Base-by-base conservation (phyloP, 2,888 invertebrate genomes). In the Anoncus sp. region DNA sequence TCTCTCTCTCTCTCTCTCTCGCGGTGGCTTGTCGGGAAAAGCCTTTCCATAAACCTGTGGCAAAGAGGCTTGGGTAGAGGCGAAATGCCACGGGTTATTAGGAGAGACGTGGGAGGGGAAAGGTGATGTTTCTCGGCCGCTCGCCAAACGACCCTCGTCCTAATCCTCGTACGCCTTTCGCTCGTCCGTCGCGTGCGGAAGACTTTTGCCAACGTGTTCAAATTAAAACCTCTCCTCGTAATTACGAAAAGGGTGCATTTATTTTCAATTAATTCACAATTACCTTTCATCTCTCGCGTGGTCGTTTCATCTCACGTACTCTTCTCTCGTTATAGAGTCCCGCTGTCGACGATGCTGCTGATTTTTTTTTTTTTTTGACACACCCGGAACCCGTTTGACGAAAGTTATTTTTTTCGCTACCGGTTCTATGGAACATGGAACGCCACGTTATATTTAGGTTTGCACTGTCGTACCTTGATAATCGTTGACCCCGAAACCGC, bases 201-300 rank as follows among this genome's bases (percentile, higher is more conserved):
- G 27, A 40, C 12, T 53, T 60, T 66, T 35, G 63, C 72, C 59
- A 78, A 81, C 81, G 84, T 87, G n/a, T 31, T 20, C 83, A 87
- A 87, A 88, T 88, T 88, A 87, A 88, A 88, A 85, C 16, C 7
- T 84, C 65, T 85, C 16, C 7, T 84, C 65, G 84, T 83, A 87
- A 87, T 88, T 87, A 87, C 83, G 76, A 79, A 31, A n/a, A 24
- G 74, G 45, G 63, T 45, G 85, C 86, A 87, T 88, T 88, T 85
- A 85, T 84, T 86, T 87, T 85, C 86, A 88, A 88, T 89, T 89
- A 87, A 85, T 85, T 86, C 81, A 81, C 81, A 84, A 87, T 86
- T 87, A 85, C 82, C 83, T 80, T 83, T 84, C 82, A 79, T 43
- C 22, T 7, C 9, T 6, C 16, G 7, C 22, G 14, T 20, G 1